These are phyloP conservation scores for Reticulitermes lucifugus DNA, from an alignment of 2,888 invertebrate genomes.

Conservation along the genomic window DNA sequence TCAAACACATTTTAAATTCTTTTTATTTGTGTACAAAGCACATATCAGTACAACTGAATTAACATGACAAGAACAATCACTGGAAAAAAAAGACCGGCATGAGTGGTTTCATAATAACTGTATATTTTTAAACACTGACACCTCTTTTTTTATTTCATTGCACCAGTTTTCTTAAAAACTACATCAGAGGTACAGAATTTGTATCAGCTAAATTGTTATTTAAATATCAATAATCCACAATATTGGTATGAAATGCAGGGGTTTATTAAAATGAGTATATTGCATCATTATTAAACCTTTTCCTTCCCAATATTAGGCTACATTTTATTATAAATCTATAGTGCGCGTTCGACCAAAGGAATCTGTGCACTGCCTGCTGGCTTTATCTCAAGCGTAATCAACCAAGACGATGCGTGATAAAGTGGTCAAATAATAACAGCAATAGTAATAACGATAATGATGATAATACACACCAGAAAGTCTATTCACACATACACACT, in stretches of 20 bases:
- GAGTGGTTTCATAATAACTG: slow-evolving; percentile 36
- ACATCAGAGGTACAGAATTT: slow-evolving; percentile 41
- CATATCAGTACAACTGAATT: slow-evolving; percentile 54
- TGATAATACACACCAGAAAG: slow-evolving; percentile 18
- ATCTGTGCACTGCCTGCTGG: slow-evolving; percentile 35
- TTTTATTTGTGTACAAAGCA: slow-evolving; percentile 55
- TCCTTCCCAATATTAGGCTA: slow-evolving; percentile 42
- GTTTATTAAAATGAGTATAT: slow-evolving; percentile 45
- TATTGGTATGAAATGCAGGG: slow-evolving; percentile 45
- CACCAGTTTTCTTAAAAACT: slow-evolving; percentile 51
- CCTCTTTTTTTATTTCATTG: slow-evolving; percentile 50
- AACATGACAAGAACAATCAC: slow-evolving; percentile 52
- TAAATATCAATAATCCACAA: slow-evolving; percentile 41
- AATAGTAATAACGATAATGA: background rate
- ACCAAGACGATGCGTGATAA: slow-evolving; percentile 10
- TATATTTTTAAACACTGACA: slow-evolving; percentile 42
- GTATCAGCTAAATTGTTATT: slow-evolving; percentile 34
- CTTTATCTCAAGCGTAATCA: slow-evolving; percentile 35
- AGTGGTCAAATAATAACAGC: background rate
- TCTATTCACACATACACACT: slow-evolving; percentile 28
- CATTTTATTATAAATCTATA: slow-evolving; percentile 24
- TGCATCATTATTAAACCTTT: slow-evolving; percentile 36
- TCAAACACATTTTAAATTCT: slow-evolving; percentile 47
- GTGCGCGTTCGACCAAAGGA: slow-evolving; percentile 33
- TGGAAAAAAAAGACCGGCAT: slow-evolving; percentile 47